Base-by-base conservation (phyloP, 2,888 invertebrate genomes). In the Orthonevra nobilis region DNA sequence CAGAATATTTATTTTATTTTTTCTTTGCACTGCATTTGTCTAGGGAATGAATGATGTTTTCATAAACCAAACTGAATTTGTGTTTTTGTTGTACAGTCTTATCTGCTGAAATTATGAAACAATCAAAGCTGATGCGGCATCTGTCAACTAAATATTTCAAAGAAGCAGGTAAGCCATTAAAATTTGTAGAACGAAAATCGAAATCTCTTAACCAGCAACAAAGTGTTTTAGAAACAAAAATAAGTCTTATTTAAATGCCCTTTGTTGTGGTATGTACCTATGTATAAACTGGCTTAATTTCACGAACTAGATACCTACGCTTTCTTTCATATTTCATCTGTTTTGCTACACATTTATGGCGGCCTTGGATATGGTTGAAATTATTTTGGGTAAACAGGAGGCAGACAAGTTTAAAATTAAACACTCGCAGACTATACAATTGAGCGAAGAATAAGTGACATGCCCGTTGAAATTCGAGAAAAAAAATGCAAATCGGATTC, bases 351-450 rank as follows among this genome's bases (percentile, higher is more conserved):
- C 9, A 38, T 38, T 15, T 32, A 32, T 32, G n/a, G 56, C 56
- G 28, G 56, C 56, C 17, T 17, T 56, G 2, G 38, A 40, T 56
- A 28, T 38, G 40, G 40, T 38, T 20, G 5, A 44, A 20, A 44
- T 44, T 44, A 20, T 20, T 10, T 15, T 44, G 20, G 20, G 44
- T 10, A 26, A 52, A 20, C 28, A 36, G 38, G 17, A 36, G 54
- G 54, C 38, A 38, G 28, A 54, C n/a, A 28, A 40, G 17, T 30
- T 56, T 30, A 40, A 42, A 44, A 58, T 7, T 23, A 32, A 23
- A 30, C 58, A 23, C 32, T 56, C 20, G 42, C 58, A 44, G 44
- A 42, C 20, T 32, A 32, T 58, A 34, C 44, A 23, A 42, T 42
- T 58, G 30, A 30, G 17, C 19, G 42, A 6, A 44, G 32, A 34